Evolutionary conservation across 2,888 invertebrate genomes (phyloP), one percentile per base, ranked within the genome.

Genomic region (Heliothis peltigera): DNA sequence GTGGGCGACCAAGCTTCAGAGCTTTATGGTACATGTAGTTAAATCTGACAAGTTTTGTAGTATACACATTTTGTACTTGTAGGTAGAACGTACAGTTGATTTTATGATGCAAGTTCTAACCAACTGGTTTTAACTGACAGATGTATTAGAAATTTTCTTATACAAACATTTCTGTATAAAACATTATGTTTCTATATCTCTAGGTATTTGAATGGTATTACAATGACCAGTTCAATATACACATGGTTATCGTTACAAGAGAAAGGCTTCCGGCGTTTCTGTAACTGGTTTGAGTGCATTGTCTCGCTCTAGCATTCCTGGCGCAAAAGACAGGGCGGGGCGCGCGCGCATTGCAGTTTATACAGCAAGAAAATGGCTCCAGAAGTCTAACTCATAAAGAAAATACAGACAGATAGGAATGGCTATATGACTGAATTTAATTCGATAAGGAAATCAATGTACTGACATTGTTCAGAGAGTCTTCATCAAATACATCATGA

Each of bases 261-360:
- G 89, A 90, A 90, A 91, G 88, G 89, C 88, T 91, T 91, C 91
- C 91, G 91, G 89, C 85, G 87, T 87, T 86, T 88, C 82, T 84
- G 77, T 74, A 87, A 89, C 91, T 84, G 87, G 91, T 91, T 88
- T 82, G 58, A 58, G 64, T 77, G 65, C 61, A 79, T 79, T 75
- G 73, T 87, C 86, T 81, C 85, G 70, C 78, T 84, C 82, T 79
- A 77, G 73, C 81, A 77, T 76, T 81, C 80, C 83, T 82, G 78
- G 85, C 84, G 84, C 81, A 80, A 83, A 79, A 83, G 79, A 84
- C 82, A 82, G 80, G 77, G 80, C 74, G 79, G 73, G 79, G 79
- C 72, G 76, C 73, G 71, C 66, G 71, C 64, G 84, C 82, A 80
- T 77, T 83, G 85, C 85, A 82, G 77, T 80, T 80, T 80, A 75